Evolutionary conservation across 2,113 vertebrate species (phyloP), one percentile per base, ranked within the genome.

Genomic region (Gobiocypris rarus): DNA sequence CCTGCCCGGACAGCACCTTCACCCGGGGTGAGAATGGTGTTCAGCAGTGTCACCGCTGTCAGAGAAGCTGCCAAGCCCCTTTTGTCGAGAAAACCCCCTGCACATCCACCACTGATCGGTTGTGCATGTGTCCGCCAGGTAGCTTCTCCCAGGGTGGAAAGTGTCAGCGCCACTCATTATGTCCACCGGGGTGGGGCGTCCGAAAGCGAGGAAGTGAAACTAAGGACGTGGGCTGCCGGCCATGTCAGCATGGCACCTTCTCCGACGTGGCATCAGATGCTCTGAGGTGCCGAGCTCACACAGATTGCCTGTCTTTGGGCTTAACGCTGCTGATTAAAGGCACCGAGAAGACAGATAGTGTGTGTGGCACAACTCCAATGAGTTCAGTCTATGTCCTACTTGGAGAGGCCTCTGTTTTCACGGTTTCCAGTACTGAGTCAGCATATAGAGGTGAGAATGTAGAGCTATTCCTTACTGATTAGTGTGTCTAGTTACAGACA

Each of bases 11-110:
- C 0, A 96, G 95, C 82, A 96, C 96, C 41, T 99, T 96, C 88
- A 99, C 97, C 1, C 94, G 94, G 65, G 95, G 97, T 0, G 97
- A 98, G 90, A 99, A 98, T 0, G 97, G 97, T 41, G 95, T 96
- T 24, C 94, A 96, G 91, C 95, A 94, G 75, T 99, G 98, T 91
- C 97, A 98, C 88, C 90, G 80, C 56, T 99, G 98, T 86, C 94
- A 91, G 69, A 90, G 90, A 67, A 94, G 91, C 1, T 99, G 98
- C 75, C 89, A 93, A 5, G 83, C 87, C 10, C 95, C 94, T 59
- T 94, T 96, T 86, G 61, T 96, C 2, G 95, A 98, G 92, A 97
- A 95, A 93, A 88, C 86, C 15, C 92, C 92, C 82, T 99, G 98
- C 91, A 92, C 93, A 63, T 93, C 95, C 93, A 96, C 94, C 89